Evolutionary conservation across 2,113 vertebrate genomes (phyloP), one percentile per base, ranked within the genome.

Genomic region (Channa maculata): DNA sequence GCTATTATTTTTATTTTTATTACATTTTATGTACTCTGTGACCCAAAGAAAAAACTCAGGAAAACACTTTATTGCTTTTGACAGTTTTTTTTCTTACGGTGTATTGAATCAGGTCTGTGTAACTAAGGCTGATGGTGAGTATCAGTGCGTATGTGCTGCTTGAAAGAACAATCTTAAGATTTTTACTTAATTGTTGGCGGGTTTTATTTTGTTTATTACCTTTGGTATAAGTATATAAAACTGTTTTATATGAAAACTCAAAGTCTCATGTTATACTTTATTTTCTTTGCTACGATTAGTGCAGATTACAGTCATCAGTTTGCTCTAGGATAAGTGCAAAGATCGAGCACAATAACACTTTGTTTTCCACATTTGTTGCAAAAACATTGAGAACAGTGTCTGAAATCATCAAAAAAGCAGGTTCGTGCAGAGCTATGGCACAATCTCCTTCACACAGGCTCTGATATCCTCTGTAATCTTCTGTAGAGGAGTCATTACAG

Each of bases 401-500:
- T 5, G 9, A 68, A 63, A 36, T 11, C 2, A 61, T 38, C 8
- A 48, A 60, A n/a, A 60, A 61, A 65, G 12, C 8, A 5, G n/a
- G 38, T 74, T 34, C 6, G 64, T 41, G 6, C 6, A 8, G 2
- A 53, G 67, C 36, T 80, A 77, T 1, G 86, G 83, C 33, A 82
- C 66, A 70, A 87, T 89, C 43, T 89, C 85, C 39, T 57, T 77
- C 9, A 89, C 14, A 49, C 89, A 92, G 84, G 48, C 60, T 0
- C 81, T 45, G 24, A 97, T 91, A 14, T 98, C 96, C 77, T 94
- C 87, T 4, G 94, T 83, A 53, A 97, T 80, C 12, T 59, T 82
- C 83, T 95, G 95, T 46, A 99, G 88, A 63, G 90, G 94, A 62
- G 83, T 87, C 58, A 94, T 72, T 46, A 94, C 94, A 0, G 96